phyloP scores from a whole-genome alignment of 2,113 vertebrate species.

The Etia nguti region DNA sequence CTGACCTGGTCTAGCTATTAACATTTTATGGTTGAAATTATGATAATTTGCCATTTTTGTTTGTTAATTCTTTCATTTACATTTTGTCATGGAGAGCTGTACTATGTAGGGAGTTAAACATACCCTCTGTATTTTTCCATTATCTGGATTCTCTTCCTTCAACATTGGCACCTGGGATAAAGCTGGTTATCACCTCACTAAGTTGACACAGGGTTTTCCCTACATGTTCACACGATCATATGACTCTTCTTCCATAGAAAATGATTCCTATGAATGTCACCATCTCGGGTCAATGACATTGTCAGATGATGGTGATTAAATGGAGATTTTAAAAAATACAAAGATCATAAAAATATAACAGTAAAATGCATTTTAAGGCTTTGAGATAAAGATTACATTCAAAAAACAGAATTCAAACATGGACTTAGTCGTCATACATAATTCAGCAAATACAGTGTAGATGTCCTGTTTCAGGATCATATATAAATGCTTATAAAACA shows the following conservation, averaged over 20 bases:
- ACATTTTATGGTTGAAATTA: too few species aligned
- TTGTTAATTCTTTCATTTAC: too few species aligned
- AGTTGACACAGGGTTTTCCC: neutral
- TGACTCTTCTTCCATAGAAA: neutral
- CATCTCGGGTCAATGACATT: neutral
- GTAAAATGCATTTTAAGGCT: neutral
- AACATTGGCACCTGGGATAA: neutral
- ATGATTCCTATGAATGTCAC: neutral
- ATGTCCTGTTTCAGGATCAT: neutral
- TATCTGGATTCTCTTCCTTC: neutral
- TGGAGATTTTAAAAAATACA: neutral
- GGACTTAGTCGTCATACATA: neutral
- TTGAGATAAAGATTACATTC: neutral
- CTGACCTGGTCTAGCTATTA: too few species aligned
- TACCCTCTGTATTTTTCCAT: accelerated
- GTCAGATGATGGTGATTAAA: neutral
- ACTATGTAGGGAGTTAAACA: neutral
- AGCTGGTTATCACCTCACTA: neutral
- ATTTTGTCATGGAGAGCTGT: neutral
- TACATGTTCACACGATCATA: neutral
- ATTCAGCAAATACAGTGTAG: neutral
- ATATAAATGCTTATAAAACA: neutral
- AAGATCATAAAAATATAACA: neutral
- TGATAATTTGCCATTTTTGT: too few species aligned
- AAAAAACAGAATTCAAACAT: neutral